Evolutionary conservation across 1,140 invertebrate genomes (phyloP).

Genomic region (Lutraria rhynchaena): DNA sequence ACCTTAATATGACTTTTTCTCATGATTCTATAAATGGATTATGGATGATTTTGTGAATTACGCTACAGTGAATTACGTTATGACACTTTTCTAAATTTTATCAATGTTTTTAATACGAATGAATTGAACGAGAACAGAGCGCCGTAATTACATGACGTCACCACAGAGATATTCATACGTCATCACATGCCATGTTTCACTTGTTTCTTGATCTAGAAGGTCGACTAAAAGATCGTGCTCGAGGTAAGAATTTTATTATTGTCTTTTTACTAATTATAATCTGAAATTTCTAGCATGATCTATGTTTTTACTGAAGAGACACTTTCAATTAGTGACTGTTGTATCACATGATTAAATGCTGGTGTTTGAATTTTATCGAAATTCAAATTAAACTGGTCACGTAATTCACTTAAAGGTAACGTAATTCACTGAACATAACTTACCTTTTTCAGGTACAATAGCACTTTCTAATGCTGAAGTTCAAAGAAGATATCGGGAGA

Average conservation of each 20-base stretch:
- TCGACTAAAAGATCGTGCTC: background rate
- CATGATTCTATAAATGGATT: too few species aligned
- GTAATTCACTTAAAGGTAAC: conserved; percentile 34
- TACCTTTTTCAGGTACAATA: conserved; percentile 16
- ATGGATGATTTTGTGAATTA: too few species aligned
- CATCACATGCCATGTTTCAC: background rate
- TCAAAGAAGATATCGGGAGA: background rate
- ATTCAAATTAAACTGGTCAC: conserved; percentile 1
- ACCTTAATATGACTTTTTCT: too few species aligned
- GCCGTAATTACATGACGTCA: too few species aligned
- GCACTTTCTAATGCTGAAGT: conserved; percentile 19
- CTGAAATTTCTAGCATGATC: background rate
- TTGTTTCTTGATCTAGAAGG: background rate
- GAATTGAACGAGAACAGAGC: too few species aligned
- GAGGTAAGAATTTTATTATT: background rate
- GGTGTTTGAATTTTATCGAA: too few species aligned
- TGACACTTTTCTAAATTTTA: background rate
- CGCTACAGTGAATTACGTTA: conserved; percentile 32
- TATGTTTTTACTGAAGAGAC: background rate
- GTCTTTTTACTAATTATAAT: background rate
- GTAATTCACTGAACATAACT: conserved; percentile 25
- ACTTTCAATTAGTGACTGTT: background rate
- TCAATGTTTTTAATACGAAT: background rate
- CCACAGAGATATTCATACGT: background rate
- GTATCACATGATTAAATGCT: background rate